Base-by-base conservation (phyloP, 2,797 vertebrate genomes). In the Pipistrellus pygmaeus region DNA sequence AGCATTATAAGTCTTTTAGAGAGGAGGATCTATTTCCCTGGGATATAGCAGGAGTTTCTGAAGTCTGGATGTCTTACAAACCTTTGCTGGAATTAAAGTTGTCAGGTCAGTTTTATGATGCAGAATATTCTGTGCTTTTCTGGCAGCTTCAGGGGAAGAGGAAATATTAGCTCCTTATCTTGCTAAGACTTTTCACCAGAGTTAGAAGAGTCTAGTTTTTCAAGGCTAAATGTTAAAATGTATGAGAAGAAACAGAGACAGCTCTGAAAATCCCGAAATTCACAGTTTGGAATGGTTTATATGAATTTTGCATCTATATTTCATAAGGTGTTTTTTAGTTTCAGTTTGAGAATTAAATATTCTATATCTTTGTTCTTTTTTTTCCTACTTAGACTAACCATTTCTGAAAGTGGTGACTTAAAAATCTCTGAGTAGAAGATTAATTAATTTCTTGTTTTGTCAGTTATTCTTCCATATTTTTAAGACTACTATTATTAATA, bases 381-480 rank as follows among this genome's bases (percentile, higher is more conserved):
- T 46, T 88, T 35, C 44, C 35, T 85, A 30, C 30, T 64, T 64
- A 55, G 75, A 30, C 53, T 78, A 62, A 84, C 41, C 25, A 20
- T 90, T 90, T 94, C 30, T 85, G 35, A 73, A 94, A 80, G 73
- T 90, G 66, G 1, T 80, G 66, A 84, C 55, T 92, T 72, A 80
- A 89, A 88, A 55, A 30, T 84, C 41, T 68, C 55, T 30, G 69
- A 64, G 21, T n/a, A 51, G 92, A 85, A 51, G 57, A 66, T 76
- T 55, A 57, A 91, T 55, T 48, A 68, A 71, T 76, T 32, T 23
- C n/a, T 60, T 85, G 3, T 91, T 75, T 15, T 81, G 8, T 76
- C 25, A 86, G 48, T 66, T 94, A 48, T 44, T 83, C 10, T 38
- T 73, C 5, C 27, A 25, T 51, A 84, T 89, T 78, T 75, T 75